Evolutionary conservation across 2,797 vertebrate genomes (phyloP).

Genomic region (Benthosema pterotum): DNA sequence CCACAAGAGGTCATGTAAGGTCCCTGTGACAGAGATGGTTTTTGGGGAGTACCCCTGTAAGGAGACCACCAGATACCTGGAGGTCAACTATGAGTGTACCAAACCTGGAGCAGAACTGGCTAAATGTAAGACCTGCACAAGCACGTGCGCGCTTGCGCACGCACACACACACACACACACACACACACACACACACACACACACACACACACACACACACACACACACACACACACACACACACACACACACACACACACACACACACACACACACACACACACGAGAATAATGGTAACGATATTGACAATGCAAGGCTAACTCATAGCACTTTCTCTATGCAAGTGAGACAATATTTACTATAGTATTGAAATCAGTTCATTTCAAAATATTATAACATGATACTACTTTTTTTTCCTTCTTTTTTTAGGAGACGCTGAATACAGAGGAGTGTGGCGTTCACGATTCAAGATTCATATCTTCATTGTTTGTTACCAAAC

Average conservation of each 20-base stretch:
- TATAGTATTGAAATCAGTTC: too few species aligned
- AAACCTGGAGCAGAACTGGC: constrained; percentile 46
- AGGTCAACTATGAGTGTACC: constrained; percentile 58
- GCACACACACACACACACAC: neutral
- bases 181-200: neutral
- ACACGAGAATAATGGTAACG: too few species aligned
- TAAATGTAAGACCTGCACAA: neutral
- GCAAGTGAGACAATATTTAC: too few species aligned
- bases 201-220: neutral
- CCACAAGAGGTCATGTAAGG: constrained; percentile 42
- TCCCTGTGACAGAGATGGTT: constrained; percentile 66
- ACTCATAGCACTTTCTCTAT: too few species aligned
- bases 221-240: constrained; percentile 10
- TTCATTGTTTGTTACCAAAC: too few species aligned
- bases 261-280: neutral
- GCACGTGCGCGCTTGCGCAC: too few species aligned
- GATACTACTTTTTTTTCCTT: too few species aligned
- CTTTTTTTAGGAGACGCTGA: too few species aligned
- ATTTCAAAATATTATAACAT: too few species aligned
- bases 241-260: constrained; percentile 11
- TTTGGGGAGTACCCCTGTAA: constrained; percentile 64
- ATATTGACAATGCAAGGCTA: too few species aligned
- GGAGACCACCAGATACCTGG: constrained; percentile 68
- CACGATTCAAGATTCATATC: too few species aligned
- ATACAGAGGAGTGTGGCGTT: too few species aligned